Evolutionary conservation across 1,140 invertebrate species (phyloP).

Genomic region (Trissolcus basalis): DNA sequence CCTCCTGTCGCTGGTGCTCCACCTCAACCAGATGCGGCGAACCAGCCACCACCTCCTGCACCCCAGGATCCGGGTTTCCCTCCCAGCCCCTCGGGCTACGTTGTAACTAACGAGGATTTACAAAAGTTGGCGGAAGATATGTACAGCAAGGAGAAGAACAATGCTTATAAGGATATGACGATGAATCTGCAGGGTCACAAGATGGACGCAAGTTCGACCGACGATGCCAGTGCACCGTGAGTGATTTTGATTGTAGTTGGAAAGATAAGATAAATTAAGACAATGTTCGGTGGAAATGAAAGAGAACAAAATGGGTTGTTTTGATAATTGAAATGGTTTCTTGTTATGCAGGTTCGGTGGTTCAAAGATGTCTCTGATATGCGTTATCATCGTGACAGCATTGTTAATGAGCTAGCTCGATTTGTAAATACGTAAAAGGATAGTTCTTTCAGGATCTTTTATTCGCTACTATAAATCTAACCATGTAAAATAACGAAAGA

Average conservation of each 20-base stretch:
- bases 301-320: slow-evolving; percentile 10
- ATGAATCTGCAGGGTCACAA: slow-evolving; percentile 74
- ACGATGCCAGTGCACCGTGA: slow-evolving; percentile 73
- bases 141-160: slow-evolving; percentile 72
- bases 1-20: slow-evolving; percentile 28
- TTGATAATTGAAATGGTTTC: slow-evolving; percentile 17
- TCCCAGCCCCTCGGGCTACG: slow-evolving; percentile 63
- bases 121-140: slow-evolving; percentile 71
- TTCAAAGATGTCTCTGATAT: slow-evolving; percentile 27
- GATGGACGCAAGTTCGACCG: slow-evolving; percentile 68
- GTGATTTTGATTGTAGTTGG: slow-evolving; percentile 29
- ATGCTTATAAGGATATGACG: slow-evolving; percentile 70
- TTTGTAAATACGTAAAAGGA: slow-evolving; percentile 6
- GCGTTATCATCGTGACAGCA: slow-evolving; percentile 15
- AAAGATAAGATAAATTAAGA: not conserved
- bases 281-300: not conserved
- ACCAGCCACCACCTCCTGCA: slow-evolving; percentile 11
- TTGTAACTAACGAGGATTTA: slow-evolving; percentile 71
- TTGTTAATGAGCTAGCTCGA: slow-evolving; percentile 19
- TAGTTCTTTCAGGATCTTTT: slow-evolving; percentile 1
- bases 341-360: slow-evolving; percentile 46
- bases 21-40: slow-evolving; percentile 13
- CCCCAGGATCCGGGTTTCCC: slow-evolving; percentile 26
- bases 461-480: not conserved
- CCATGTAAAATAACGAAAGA: not conserved